Base-by-base conservation (phyloP, 2,797 vertebrate genomes). In the Falco peregrinus region DNA sequence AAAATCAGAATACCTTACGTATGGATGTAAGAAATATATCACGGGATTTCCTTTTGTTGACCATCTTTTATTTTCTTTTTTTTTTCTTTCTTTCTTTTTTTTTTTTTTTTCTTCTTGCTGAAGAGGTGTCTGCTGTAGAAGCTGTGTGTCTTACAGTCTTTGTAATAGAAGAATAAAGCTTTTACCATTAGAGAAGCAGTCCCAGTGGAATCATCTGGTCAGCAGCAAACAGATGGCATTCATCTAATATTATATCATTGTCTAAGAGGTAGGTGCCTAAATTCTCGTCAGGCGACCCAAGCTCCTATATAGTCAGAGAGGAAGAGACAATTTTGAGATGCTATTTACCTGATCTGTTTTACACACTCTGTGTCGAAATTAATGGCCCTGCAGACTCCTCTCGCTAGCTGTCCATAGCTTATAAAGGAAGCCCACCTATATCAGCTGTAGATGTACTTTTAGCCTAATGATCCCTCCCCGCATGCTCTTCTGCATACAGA, bases 11-110 rank as follows among this genome's bases (percentile, higher is more conserved):
- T 13, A 45, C 3, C 13, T 11, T 43, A 11, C 17, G 33, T 39
- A 37, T 16, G 10, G 69, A 20, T n/a, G 16, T 47, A 39, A 48
- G n/a, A 67, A 54, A 56, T 39, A 9, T 29, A 68, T 48, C 5
- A 9, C 1, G 5, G 4, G 0, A 0, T 19, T 74, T 24, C 16
- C 3, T 59, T 51, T 18, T 41, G 4, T 19, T 74, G 17, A n/a
- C 5, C 14, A 21, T 3, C 2, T 45, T 28, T 35, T 24, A 25
- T 16, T 12, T 67, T 26, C 35, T 59, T 45, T 14, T 67, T 26
- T 39, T 54, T 45, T 35, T 35, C 35, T 14, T 67, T 26, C 35
- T 59, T 50, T 14, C 45, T 35, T 35, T 35, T 29, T 71, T 41
- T 41, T 14, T 41, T 47, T 16, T 12, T 26, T 67, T 24, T 39